Base-by-base conservation (phyloP, 1,140 invertebrate genomes). In the Heliconius nattereri region DNA sequence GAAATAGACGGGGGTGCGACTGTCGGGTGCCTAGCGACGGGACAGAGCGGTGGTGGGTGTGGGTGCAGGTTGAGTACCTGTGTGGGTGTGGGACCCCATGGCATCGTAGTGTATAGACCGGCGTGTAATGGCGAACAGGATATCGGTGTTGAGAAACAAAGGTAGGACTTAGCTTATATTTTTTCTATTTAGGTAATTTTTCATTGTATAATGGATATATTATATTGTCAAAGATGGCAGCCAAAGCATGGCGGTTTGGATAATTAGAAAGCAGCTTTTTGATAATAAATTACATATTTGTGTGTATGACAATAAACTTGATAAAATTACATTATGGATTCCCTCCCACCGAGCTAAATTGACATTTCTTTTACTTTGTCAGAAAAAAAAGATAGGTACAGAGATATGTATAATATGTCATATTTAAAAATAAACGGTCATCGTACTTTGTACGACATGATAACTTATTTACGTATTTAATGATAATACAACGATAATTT, bases 31-130 rank as follows among this genome's bases (percentile, higher is more conserved):
- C 78, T 95, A 40, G 90, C 94, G 2, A 90, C 89, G 1, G 91
- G 91, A 13, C 91, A 93, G 71, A 92, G 84, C 57, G 91, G 86
- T 0, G 90, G 87, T 0, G 94, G 94, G 0, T 95, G 94, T 78
- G 94, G 94, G 1, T 95, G 94, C 83, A 89, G 91, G 78, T 86
- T 95, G 3, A 94, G 94, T 49, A 94, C 94, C 7, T 91, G 93
- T 73, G 92, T 97, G 60, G 97, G 97, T 7, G 97, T 98, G 19
- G 97, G 97, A 3, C 97, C 98, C 0, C 97, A 97, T 86, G 98
- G 98, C 78, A 96, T 98, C 78, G 96, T 96, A 72, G 95, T 98
- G 20, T 97, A 97, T 88, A 94, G 95, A 20, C 95, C 95, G 11
- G 89, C 89, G 3, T 95, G 95, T 81, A 95, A 95, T 49, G 95